Percentiles rank a stretch among this genome's conserved stretches.
phyloP scores from a whole-genome alignment of 2,888 invertebrate species.

The Lithophane semibrunnea region DNA sequence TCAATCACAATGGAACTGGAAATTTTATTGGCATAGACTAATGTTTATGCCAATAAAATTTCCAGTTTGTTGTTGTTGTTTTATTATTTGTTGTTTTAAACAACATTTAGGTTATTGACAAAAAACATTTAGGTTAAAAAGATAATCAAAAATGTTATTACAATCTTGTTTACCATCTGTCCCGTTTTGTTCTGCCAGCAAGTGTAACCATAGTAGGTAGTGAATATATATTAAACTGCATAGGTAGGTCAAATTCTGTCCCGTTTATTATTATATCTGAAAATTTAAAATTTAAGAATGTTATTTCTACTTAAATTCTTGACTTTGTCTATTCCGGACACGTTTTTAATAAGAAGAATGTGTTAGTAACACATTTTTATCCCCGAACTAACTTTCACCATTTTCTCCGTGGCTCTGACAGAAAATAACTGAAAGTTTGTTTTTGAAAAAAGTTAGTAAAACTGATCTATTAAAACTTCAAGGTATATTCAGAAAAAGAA shows the following conservation, averaged over 20 bases:
- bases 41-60: too few species aligned
- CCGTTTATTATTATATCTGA: not conserved
- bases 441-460: not conserved
- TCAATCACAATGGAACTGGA: constrained; percentile 13
- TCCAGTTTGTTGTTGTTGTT: too few species aligned
- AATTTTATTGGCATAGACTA: not conserved
- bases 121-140: not conserved
- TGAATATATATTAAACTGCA: not conserved
- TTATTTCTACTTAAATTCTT: not conserved
- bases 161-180: not conserved
- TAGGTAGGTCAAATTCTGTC: not conserved
- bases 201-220: not conserved
- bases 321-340: constrained; percentile 28
- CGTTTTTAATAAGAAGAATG: constrained; percentile 38
- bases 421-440: constrained; percentile 2
- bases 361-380: constrained; percentile 11
- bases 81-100: too few species aligned
- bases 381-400: not conserved
- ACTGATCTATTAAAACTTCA: not conserved
- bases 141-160: not conserved
- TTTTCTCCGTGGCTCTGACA: not conserved
- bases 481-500: not conserved
- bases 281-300: constrained; percentile 1
- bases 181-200: not conserved
- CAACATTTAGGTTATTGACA: too few species aligned